phyloP scores from a whole-genome alignment of 2,797 vertebrate genomes.

The Heliangelus exortis region DNA sequence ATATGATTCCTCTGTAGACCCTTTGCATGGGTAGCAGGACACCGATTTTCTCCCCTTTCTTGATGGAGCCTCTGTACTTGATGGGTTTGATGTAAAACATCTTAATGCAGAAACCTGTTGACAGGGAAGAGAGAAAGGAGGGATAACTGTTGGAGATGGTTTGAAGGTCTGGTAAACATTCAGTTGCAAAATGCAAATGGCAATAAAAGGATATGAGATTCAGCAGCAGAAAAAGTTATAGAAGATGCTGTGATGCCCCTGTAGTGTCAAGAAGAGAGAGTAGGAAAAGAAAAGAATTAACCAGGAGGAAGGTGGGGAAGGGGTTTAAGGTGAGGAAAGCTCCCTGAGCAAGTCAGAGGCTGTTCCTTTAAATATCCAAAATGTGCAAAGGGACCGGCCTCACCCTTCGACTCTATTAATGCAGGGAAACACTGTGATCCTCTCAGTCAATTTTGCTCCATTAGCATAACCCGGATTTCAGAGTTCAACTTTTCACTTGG shows the following conservation, averaged over 20 bases:
- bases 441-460: background rate
- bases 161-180: background rate
- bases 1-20: constrained; percentile 74
- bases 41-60: constrained; percentile 74
- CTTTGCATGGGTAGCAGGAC: constrained; percentile 76
- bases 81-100: constrained; percentile 78
- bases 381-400: background rate
- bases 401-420: background rate
- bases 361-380: background rate
- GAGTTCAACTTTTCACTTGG: background rate
- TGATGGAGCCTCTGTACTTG: constrained; percentile 53
- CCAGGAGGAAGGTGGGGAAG: background rate
- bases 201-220: background rate
- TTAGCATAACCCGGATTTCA: background rate
- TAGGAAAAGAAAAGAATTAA: background rate
- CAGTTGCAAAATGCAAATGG: background rate
- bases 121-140: background rate
- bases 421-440: background rate
- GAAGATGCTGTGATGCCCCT: background rate
- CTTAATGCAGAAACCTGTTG: constrained; percentile 78
- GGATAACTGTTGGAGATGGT: background rate
- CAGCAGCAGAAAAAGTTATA: background rate
- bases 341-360: background rate
- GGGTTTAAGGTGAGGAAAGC: background rate
- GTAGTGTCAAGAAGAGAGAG: background rate